Evolutionary conservation across 2,888 invertebrate genomes (phyloP).

Genomic region (Hylaea fasciaria): DNA sequence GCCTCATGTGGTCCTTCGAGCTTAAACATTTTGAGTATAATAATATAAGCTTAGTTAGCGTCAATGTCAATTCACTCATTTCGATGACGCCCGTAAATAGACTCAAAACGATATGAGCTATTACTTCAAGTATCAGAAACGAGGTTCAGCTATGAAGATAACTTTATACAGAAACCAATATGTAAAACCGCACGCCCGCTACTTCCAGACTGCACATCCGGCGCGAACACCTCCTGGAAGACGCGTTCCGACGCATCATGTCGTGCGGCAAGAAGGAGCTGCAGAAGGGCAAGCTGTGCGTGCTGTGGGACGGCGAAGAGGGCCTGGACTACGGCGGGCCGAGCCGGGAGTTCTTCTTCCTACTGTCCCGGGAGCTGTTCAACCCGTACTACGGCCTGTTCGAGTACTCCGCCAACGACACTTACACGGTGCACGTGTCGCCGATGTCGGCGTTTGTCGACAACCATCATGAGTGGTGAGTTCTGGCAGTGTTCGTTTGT

Average conservation of each 20-base stretch:
- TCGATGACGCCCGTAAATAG: too few relatives aligned
- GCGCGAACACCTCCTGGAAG: conserved; percentile 96
- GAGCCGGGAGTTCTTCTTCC: conserved; percentile 98
- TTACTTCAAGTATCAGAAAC: too few relatives aligned
- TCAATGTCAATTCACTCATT: too few relatives aligned
- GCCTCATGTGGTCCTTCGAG: too few relatives aligned
- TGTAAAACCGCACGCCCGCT: background rate
- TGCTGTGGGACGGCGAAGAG: conserved; percentile 97
- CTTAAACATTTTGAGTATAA: too few relatives aligned
- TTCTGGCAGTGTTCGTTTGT: conserved; percentile 60
- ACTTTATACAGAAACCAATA: too few relatives aligned
- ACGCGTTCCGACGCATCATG: conserved; percentile 98
- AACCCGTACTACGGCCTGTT: conserved; percentile 99
- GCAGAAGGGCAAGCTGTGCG: conserved; percentile 97
- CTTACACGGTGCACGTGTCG: conserved; percentile 97
- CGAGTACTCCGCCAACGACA: conserved; percentile 99
- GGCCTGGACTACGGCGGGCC: conserved; percentile 99
- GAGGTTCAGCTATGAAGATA: too few relatives aligned
- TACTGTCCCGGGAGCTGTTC: conserved; percentile 98
- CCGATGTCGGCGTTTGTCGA: conserved; percentile 99
- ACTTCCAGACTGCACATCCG: conserved; percentile 93
- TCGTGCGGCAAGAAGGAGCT: conserved; percentile 97
- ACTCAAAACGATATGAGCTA: too few relatives aligned
- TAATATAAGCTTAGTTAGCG: too few relatives aligned
- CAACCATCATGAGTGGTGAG: conserved; percentile 97